Evolutionary conservation across 1,140 invertebrate genomes (phyloP).

Genomic region (Magallana ariakensis): DNA sequence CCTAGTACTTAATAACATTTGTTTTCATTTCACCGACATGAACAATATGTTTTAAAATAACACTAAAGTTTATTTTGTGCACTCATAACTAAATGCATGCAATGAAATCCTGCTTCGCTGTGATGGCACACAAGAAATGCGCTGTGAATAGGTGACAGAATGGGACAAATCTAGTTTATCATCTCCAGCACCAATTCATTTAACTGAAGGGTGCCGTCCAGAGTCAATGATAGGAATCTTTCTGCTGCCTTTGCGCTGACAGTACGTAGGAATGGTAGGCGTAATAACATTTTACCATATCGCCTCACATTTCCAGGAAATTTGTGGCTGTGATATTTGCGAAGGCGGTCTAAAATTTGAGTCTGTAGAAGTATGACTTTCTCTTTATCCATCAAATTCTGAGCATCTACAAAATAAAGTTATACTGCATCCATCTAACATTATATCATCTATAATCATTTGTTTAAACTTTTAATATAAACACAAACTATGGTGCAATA

Average conservation of each 20-base stretch:
- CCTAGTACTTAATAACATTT: too few species aligned
- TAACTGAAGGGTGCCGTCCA: slow-evolving; percentile 76
- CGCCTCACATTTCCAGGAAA: slow-evolving; percentile 71
- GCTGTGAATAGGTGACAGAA: not conserved
- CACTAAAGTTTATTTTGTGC: too few species aligned
- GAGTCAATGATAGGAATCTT: slow-evolving; percentile 77
- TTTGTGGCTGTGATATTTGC: slow-evolving; percentile 68
- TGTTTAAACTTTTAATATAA: too few species aligned
- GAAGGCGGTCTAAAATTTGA: slow-evolving; percentile 74
- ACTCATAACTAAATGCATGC: too few species aligned
- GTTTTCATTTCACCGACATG: too few species aligned
- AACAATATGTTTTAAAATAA: too few species aligned
- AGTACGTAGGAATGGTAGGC: slow-evolving; percentile 76
- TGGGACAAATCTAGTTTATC: slow-evolving; percentile 64
- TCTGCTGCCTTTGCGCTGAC: slow-evolving; percentile 79
- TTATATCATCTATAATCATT: too few species aligned
- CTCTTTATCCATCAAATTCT: slow-evolving; percentile 73
- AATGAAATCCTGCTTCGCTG: slow-evolving; percentile 14
- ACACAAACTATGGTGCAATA: too few species aligned
- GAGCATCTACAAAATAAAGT: slow-evolving; percentile 72
- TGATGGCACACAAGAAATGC: not conserved
- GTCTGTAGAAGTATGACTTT: slow-evolving; percentile 72
- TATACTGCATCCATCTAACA: too few species aligned
- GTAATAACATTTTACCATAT: slow-evolving; percentile 77
- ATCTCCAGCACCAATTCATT: slow-evolving; percentile 78